Percentiles rank a stretch among this genome's conserved stretches.
phyloP scores from a whole-genome alignment of 2,797 vertebrate species.

The Gila robusta region DNA sequence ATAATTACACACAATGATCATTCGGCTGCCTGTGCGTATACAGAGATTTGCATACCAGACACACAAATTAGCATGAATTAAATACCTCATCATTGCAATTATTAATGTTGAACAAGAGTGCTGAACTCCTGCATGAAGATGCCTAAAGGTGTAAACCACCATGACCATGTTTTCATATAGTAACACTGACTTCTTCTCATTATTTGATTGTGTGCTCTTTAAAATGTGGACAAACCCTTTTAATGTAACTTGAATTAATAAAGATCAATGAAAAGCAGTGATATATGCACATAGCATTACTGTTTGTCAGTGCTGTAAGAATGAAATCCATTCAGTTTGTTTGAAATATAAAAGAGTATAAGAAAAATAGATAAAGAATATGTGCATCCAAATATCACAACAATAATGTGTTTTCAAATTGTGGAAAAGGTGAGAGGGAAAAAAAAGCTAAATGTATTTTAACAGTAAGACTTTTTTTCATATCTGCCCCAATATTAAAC shows the following conservation, averaged over 20 bases:
- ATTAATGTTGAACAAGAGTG: slow-evolving; percentile 59
- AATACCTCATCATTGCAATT: slow-evolving; percentile 52
- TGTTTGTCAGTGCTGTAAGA: neutral
- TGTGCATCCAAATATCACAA: neutral
- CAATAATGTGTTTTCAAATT: neutral
- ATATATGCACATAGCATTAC: neutral
- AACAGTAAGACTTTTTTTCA: neutral
- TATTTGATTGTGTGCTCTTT: neutral
- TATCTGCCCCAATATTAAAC: neutral
- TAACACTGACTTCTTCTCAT: slow-evolving; percentile 28
- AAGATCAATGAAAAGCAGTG: neutral
- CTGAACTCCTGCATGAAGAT: slow-evolving; percentile 47
- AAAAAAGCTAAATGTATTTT: no score
- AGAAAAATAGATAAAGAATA: neutral
- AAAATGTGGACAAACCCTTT: neutral
- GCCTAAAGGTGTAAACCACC: slow-evolving; percentile 51
- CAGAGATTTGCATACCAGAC: slow-evolving; percentile 49
- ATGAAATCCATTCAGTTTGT: neutral
- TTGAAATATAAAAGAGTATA: neutral
- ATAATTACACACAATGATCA: slow-evolving; percentile 73
- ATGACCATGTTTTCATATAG: slow-evolving; percentile 46
- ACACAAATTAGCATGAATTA: slow-evolving; percentile 67
- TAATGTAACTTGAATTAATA: slow-evolving; percentile 11
- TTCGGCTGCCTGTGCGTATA: slow-evolving; percentile 49
- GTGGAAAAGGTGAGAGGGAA: neutral